Percentiles rank a stretch among this genome's conserved stretches.
These are phyloP conservation scores for Staurois parvus DNA, from an alignment of 2,797 vertebrate genomes.

Conservation along the genomic window DNA sequence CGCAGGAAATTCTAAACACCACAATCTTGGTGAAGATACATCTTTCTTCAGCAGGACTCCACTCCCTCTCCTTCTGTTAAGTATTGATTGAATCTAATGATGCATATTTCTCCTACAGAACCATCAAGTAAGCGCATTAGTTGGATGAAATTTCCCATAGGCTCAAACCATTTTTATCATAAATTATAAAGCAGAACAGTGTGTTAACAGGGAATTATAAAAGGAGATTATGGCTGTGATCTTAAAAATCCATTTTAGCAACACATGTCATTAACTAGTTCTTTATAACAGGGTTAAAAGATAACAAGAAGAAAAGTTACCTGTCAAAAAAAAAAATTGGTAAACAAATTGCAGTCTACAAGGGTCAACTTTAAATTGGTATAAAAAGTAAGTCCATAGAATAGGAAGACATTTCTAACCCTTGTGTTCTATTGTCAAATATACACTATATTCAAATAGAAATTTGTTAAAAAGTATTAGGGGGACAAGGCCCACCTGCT, in stretches of 20 bases:
- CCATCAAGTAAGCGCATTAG: not conserved
- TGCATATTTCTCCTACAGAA: not conserved
- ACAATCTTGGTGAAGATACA: not conserved
- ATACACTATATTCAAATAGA: too few species aligned
- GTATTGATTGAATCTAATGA: not conserved
- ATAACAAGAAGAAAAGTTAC: not conserved
- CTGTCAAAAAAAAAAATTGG: too few species aligned
- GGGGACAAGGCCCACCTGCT: too few species aligned
- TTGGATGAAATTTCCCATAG: not conserved
- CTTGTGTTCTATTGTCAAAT: not conserved
- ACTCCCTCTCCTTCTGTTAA: not conserved
- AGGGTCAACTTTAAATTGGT: not conserved
- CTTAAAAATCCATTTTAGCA: not conserved
- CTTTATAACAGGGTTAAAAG: not conserved
- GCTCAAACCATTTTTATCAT: not conserved
- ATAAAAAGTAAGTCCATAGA: not conserved
- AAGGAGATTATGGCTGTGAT: not conserved
- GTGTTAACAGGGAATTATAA: not conserved
- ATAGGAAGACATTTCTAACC: not conserved
- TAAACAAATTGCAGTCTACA: not conserved
- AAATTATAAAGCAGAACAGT: not conserved
- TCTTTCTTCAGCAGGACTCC: not conserved
- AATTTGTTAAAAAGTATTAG: too few species aligned
- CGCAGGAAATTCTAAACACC: not conserved
- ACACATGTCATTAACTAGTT: not conserved